Evolutionary conservation across 2,888 invertebrate species (phyloP).

Genomic region (Microctonus hyperodae): DNA sequence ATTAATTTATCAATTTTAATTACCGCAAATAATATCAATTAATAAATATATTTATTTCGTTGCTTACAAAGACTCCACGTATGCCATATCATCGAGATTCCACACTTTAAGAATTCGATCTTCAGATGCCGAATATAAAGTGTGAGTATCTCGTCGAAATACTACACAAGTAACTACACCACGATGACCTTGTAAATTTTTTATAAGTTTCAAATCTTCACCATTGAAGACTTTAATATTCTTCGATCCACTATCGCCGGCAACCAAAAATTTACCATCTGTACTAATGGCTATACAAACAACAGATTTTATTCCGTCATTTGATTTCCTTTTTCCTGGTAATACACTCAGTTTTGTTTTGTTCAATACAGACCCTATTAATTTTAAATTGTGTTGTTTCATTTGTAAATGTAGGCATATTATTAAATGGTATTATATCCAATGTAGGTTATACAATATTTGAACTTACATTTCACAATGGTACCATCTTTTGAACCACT

Average conservation of each 20-base stretch:
- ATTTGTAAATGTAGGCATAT: no score
- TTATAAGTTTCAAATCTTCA: slow-evolving; percentile 75
- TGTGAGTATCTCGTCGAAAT: slow-evolving; percentile 86
- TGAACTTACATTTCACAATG: slow-evolving; percentile 80
- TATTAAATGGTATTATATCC: neutral
- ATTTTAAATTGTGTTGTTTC: neutral
- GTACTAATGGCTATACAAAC: slow-evolving; percentile 61
- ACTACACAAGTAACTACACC: slow-evolving; percentile 77
- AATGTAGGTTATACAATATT: neutral
- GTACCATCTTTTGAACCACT: slow-evolving; percentile 89
- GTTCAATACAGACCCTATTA: slow-evolving; percentile 68
- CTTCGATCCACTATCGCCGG: slow-evolving; percentile 72
- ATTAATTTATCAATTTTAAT: slow-evolving; percentile 5
- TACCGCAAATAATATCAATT: slow-evolving; percentile 1
- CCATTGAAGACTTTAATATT: slow-evolving; percentile 87
- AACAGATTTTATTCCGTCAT: slow-evolving; percentile 53
- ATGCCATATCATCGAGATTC: slow-evolving; percentile 95
- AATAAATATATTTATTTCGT: no score
- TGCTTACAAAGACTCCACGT: slow-evolving; percentile 86
- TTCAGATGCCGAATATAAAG: slow-evolving; percentile 80
- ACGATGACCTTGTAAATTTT: slow-evolving; percentile 83
- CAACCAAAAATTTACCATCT: slow-evolving; percentile 82
- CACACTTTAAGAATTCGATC: slow-evolving; percentile 91
- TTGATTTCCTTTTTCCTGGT: slow-evolving; percentile 51
- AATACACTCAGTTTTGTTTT: slow-evolving; percentile 67